A percentile compares a stretch with the other conserved stretches of the same genome.
These are phyloP conservation scores for Heptranchias perlo DNA, from an alignment of 2,113 vertebrate species.

Conservation along the genomic window DNA sequence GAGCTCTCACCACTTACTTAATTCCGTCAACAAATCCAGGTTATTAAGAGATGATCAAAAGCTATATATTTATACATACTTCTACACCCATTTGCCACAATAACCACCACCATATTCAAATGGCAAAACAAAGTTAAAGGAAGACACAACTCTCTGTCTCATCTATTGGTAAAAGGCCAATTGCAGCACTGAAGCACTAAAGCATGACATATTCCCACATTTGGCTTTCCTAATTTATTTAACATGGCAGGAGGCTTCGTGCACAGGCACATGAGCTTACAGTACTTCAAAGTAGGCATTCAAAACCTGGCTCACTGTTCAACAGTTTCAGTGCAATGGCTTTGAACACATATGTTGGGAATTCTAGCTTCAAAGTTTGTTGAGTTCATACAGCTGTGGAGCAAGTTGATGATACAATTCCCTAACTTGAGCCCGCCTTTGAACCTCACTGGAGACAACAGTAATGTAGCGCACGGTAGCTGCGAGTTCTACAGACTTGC, in stretches of 20 bases:
- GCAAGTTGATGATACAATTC: neutral
- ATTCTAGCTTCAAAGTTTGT: neutral
- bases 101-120: neutral
- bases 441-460: neutral
- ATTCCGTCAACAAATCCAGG: neutral
- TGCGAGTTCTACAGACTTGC: neutral
- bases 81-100: neutral
- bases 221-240: conserved; percentile 6
- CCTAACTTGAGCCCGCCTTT: neutral
- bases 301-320: neutral
- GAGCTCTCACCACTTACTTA: neutral
- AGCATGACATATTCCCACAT: neutral
- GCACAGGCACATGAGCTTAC: neutral
- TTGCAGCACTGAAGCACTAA: neutral
- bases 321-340: neutral
- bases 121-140: neutral
- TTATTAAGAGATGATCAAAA: neutral
- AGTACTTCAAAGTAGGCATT: neutral
- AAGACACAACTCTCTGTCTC: neutral
- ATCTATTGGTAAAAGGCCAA: neutral
- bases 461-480: neutral
- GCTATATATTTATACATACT: neutral
- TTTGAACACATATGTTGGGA: neutral
- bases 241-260: neutral
- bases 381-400: neutral